phyloP scores from a whole-genome alignment of 2,113 vertebrate genomes.

The Arothron firmamentum region DNA sequence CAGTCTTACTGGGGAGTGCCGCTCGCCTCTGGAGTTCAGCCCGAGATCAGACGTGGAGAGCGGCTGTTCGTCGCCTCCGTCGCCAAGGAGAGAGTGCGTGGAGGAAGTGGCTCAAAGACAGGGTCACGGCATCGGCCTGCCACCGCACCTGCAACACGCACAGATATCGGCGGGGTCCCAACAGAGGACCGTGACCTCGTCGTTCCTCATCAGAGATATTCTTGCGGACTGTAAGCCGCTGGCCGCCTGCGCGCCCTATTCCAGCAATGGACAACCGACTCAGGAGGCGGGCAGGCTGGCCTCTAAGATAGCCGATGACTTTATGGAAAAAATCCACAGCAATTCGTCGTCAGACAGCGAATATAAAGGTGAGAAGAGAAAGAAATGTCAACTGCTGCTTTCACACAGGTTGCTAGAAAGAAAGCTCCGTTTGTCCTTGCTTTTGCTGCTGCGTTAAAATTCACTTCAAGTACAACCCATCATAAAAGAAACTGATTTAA shows the following conservation, averaged over 20 bases:
- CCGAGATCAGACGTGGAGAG: constrained; percentile 90
- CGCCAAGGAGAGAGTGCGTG: constrained; percentile 86
- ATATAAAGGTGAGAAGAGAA: constrained; percentile 87
- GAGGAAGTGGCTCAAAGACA: constrained; percentile 78
- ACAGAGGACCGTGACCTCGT: constrained; percentile 94
- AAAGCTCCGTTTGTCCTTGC: no score
- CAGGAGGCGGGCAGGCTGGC: constrained; percentile 84
- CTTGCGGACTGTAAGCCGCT: constrained; percentile 96
- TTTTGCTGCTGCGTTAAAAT: no score
- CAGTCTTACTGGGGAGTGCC: constrained; percentile 83
- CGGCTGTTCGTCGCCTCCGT: constrained; percentile 88
- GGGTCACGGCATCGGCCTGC: constrained; percentile 72
- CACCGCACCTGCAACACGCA: constrained; percentile 83
- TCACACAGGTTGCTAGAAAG: background rate
- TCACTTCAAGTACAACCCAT: no score
- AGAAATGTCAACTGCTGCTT: background rate
- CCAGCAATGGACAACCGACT: constrained; percentile 87
- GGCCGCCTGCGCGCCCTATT: constrained; percentile 95
- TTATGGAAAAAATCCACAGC: constrained; percentile 90
- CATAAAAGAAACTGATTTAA: no score
- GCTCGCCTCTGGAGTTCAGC: constrained; percentile 92
- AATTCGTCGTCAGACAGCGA: constrained; percentile 91
- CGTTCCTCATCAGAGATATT: constrained; percentile 97
- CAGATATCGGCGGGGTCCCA: constrained; percentile 88
- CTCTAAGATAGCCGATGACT: constrained; percentile 86